phyloP scores from a whole-genome alignment of 2,888 invertebrate species.

The Carcina quercana region DNA sequence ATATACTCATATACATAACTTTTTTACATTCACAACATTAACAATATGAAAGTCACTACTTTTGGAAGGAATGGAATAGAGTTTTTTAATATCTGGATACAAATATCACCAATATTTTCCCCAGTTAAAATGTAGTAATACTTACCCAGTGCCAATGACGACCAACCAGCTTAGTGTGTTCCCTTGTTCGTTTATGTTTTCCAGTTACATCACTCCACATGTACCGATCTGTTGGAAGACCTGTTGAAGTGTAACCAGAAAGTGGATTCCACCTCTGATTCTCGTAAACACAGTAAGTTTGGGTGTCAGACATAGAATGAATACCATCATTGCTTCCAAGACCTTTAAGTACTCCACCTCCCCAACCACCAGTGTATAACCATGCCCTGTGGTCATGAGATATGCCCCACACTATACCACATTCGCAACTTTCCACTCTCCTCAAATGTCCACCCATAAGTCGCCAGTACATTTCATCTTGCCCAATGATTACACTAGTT shows the following conservation, averaged over 20 bases:
- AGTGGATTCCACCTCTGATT: constrained; percentile 97
- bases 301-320: constrained; percentile 87
- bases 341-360: constrained; percentile 85
- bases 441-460: constrained; percentile 91
- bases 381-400: constrained; percentile 92
- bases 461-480: constrained; percentile 88
- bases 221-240: constrained; percentile 88
- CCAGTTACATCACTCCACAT: constrained; percentile 96
- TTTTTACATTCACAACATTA: too few relatives aligned
- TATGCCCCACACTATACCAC: constrained; percentile 93
- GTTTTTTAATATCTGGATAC: too few relatives aligned
- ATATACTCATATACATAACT: too few relatives aligned
- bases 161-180: constrained; percentile 88
- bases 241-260: constrained; percentile 89
- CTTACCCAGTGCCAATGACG: constrained; percentile 92
- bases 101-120: too few relatives aligned
- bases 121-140: constrained; percentile 1
- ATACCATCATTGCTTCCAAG: constrained; percentile 60
- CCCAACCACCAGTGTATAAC: constrained; percentile 93
- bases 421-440: constrained; percentile 82
- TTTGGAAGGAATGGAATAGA: too few relatives aligned
- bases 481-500: constrained; percentile 78
- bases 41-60: too few relatives aligned
- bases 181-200: constrained; percentile 86
- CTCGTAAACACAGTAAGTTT: constrained; percentile 92